phyloP scores from a whole-genome alignment of 2,113 vertebrate genomes.

The Tamias sibiricus region DNA sequence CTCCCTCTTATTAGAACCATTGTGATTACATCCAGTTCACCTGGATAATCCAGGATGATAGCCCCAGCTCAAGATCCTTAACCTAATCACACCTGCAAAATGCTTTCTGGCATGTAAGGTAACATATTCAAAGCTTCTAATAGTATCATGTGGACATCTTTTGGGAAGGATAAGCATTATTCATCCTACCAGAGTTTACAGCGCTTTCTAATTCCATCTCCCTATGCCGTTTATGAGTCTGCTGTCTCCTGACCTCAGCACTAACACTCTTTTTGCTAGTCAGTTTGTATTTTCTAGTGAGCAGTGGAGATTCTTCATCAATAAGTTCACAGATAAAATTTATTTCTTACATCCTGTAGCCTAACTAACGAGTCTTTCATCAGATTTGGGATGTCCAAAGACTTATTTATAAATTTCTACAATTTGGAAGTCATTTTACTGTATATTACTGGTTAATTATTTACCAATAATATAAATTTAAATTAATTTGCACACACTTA shows the following conservation, averaged over 20 bases:
- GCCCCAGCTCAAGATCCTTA: background rate
- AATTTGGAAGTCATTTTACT: background rate
- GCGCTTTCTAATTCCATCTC: background rate
- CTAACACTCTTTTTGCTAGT: background rate
- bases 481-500: background rate
- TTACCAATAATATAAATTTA: background rate
- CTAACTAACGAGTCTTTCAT: background rate
- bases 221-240: background rate
- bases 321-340: background rate
- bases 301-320: background rate
- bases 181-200: background rate
- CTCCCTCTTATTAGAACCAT: background rate
- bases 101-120: background rate
- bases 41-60: background rate
- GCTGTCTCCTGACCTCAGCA: background rate
- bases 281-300: background rate
- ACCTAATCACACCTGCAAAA: background rate
- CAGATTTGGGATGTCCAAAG: background rate
- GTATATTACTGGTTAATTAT: background rate
- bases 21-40: background rate
- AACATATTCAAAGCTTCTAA: background rate
- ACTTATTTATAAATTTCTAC: background rate
- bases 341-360: background rate
- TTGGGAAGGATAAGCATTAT: too few species aligned
- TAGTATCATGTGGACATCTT: background rate